Percentiles rank a stretch among this genome's conserved stretches.
Evolutionary conservation across 2,113 vertebrate genomes (phyloP).

Genomic region (Nerophis lumbriciformis): DNA sequence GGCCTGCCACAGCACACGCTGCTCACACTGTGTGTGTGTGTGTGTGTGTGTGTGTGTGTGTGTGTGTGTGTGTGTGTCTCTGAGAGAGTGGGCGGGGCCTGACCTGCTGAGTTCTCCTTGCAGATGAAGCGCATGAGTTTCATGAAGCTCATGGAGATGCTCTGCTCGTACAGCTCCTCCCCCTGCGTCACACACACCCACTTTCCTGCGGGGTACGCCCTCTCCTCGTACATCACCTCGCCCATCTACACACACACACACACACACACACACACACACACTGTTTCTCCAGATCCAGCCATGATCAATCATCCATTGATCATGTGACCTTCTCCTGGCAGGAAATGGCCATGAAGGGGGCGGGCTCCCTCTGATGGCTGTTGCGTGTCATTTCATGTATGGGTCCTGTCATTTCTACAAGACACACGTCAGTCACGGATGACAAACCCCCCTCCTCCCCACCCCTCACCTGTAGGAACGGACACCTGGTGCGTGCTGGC

Average conservation of each 20-base stretch:
- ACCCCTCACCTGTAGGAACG: conserved; percentile 71
- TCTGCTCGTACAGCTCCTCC: conserved; percentile 81
- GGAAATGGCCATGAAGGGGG: conserved; percentile 63
- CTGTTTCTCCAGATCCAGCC: not conserved
- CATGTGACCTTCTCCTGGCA: conserved; percentile 71
- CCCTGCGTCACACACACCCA: conserved; percentile 75
- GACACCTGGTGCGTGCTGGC: conserved; percentile 78
- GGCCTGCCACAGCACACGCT: conserved; percentile 49
- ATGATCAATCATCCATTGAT: too few relatives aligned
- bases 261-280: conserved; percentile 9
- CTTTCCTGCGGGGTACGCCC: conserved; percentile 74
- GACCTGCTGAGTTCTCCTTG: conserved; percentile 82
- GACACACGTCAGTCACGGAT: not conserved
- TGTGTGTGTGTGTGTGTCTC: not conserved
- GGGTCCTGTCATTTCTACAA: conserved; percentile 78
- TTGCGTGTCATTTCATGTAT: conserved; percentile 78
- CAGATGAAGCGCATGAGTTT: conserved; percentile 88
- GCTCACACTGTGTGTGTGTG: not conserved
- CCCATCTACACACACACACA: conserved; percentile 59
- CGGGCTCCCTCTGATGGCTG: conserved; percentile 67
- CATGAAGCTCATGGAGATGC: conserved; percentile 84
- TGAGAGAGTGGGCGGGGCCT: conserved; percentile 6
- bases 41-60: not conserved
- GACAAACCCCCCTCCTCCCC: not conserved
- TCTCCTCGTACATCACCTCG: conserved; percentile 75